A percentile compares a stretch with the other conserved stretches of the same genome.
Conservation (phyloP, 2,888 invertebrate species). For the Chirona hameri region DNA sequence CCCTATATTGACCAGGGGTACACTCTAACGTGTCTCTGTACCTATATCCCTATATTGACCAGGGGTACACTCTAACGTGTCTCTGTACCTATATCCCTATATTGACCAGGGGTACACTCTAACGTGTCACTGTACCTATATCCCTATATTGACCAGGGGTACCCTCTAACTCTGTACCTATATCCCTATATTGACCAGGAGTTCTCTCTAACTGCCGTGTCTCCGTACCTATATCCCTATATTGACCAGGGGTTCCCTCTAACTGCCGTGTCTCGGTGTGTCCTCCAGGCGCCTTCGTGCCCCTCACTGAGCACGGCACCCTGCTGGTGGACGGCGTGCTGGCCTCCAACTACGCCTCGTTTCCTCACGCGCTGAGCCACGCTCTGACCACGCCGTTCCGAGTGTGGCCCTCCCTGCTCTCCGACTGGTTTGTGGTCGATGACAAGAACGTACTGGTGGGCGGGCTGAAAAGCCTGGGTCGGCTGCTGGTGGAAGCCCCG, state of each 20-base stretch:
- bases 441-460: constrained; percentile 11
- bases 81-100: too few relatives aligned
- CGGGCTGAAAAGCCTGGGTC: neutral
- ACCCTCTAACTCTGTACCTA: too few relatives aligned
- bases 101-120: too few relatives aligned
- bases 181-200: too few relatives aligned
- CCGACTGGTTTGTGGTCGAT: neutral
- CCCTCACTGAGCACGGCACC: constrained; percentile 3
- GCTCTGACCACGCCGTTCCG: constrained; percentile 2
- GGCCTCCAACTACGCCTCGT: constrained; percentile 24
- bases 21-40: too few relatives aligned
- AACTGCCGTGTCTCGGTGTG: neutral
- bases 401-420: neutral
- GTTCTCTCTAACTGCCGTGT: too few relatives aligned
- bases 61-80: too few relatives aligned
- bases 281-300: neutral
- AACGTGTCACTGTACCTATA: too few relatives aligned
- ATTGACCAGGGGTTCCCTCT: neutral
- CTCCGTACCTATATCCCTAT: too few relatives aligned
- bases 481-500: neutral
- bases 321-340: constrained; percentile 13
- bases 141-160: too few relatives aligned
- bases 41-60: too few relatives aligned
- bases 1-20: too few relatives aligned
- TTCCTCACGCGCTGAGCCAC: neutral